A percentile compares a stretch with the other conserved stretches of the same genome.
These are phyloP conservation scores for Apotomis betuletana DNA, from an alignment of 2,888 invertebrate genomes.

Conservation along the genomic window DNA sequence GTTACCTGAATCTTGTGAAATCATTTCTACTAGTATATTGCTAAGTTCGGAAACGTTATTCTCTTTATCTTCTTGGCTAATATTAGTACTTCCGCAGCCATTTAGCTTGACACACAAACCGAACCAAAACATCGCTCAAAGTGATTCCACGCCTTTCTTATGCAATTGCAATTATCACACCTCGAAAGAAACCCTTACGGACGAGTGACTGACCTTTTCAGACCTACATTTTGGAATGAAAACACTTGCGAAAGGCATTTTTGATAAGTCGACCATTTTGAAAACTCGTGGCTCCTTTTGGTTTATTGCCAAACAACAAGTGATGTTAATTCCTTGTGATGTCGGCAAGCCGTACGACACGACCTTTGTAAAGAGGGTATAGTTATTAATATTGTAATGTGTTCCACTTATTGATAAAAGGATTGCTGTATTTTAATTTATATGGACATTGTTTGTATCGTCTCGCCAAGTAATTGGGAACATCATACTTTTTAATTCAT, in stretches of 20 bases:
- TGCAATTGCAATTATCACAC: constrained; percentile 59
- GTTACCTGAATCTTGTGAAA: no score
- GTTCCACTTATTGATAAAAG: constrained; percentile 20
- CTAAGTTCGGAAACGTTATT: no score
- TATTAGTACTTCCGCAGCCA: not conserved
- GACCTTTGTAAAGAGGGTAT: constrained; percentile 30
- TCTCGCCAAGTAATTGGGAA: no score
- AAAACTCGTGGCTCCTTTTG: constrained; percentile 41
- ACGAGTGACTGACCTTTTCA: constrained; percentile 22
- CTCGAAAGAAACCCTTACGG: constrained; percentile 14
- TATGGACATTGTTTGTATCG: not conserved
- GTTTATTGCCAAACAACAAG: constrained; percentile 51
- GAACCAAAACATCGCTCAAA: constrained; percentile 11
- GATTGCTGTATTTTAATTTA: not conserved
- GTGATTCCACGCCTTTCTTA: constrained; percentile 48
- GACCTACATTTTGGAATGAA: constrained; percentile 25
- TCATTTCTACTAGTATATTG: no score
- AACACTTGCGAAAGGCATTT: constrained; percentile 48
- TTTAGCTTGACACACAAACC: not conserved
- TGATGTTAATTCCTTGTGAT: constrained; percentile 25
- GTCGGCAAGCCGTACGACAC: constrained; percentile 20
- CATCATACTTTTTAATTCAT: no score
- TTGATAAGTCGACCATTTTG: constrained; percentile 46
- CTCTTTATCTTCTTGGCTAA: not conserved
- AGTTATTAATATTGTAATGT: constrained; percentile 28